Base-by-base conservation (phyloP, 1,140 invertebrate species). In the Venustaconcha ellipsiformis region DNA sequence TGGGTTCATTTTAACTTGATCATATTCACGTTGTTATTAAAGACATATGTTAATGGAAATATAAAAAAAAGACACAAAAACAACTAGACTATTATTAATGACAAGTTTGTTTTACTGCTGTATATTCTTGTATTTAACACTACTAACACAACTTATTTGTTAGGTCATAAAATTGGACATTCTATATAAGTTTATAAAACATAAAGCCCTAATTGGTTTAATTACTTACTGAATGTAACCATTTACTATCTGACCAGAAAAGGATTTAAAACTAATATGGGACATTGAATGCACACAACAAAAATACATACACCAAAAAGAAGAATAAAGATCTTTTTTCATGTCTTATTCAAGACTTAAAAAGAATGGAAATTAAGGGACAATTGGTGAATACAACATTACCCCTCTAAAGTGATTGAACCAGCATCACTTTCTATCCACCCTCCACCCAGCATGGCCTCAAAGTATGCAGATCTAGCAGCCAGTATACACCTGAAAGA, bases 391-490 rank as follows among this genome's bases (percentile, higher is more conserved):
- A 74, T 48, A 57, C 18, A 30, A 74, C 89, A 90, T 90, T 93
- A 96, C 92, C 95, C 95, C 89, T 95, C 94, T 70, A 96, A 88
- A 59, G 93, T 93, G 74, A 97, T 96, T 48, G 95, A 93, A 87
- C 95, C 94, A 63, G 94, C 94, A 65, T 93, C 92, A 84, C 93
- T 95, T 83, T 96, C 94, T 59, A 93, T 92, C 92, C 94, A 96
- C 68, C 94, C 94, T 3, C 95, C 95, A 80, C 95, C 95, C 3
- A 97, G 89, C 88, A 97, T 95, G 56, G 95, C 95, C 12, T 95
- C 95, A 90, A 97, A 97, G 87, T 97, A 97, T 86, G 96, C 94
- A 85, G 95, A 97, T 57, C 96, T 92, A 13, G 95, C 96, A 70
- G 94, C 94, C 69, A 97, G 90, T 82, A 97, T 95, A 88, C 95